A percentile compares a stretch with the other conserved stretches of the same genome.
Evolutionary conservation across 2,888 invertebrate genomes (phyloP).

Genomic region (Eristalis arbustorum): DNA sequence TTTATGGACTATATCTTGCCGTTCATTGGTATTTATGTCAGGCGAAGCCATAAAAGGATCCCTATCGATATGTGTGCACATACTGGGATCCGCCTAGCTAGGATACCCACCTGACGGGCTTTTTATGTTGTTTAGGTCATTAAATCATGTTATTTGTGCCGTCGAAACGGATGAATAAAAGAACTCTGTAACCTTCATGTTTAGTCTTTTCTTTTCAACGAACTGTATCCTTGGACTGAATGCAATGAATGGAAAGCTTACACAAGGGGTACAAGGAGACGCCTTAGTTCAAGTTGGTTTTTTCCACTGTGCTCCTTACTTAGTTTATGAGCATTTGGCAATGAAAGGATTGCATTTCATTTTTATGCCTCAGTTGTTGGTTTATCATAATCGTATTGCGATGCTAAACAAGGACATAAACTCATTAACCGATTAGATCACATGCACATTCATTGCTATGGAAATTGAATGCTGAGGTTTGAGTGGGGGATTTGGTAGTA

Average conservation of each 20-base stretch:
- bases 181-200: slow-evolving; percentile 24
- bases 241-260: slow-evolving; percentile 4
- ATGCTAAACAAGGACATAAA: slow-evolving; percentile 29
- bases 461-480: not conserved
- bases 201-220: slow-evolving; percentile 35
- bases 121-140: slow-evolving; percentile 55
- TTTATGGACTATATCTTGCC: slow-evolving; percentile 51
- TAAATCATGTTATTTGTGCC: slow-evolving; percentile 57
- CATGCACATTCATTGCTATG: not conserved
- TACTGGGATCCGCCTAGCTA: not conserved
- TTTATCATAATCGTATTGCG: slow-evolving; percentile 43
- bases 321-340: slow-evolving; percentile 19
- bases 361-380: slow-evolving; percentile 38
- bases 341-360: slow-evolving; percentile 43
- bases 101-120: slow-evolving; percentile 41
- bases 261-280: not conserved
- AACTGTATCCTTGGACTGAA: slow-evolving; percentile 34
- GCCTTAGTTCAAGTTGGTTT: slow-evolving; percentile 18
- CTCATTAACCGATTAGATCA: slow-evolving; percentile 43
- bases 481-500: not conserved
- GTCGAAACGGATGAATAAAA: slow-evolving; percentile 28
- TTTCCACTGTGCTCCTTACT: too few relatives aligned
- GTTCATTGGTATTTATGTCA: slow-evolving; percentile 54
- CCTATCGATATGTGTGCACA: slow-evolving; percentile 18
- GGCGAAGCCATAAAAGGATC: slow-evolving; percentile 36